A percentile compares a stretch with the other conserved stretches of the same genome.
Conservation (phyloP, 2,888 invertebrate species). For the Brachypalpus laphriformis region DNA sequence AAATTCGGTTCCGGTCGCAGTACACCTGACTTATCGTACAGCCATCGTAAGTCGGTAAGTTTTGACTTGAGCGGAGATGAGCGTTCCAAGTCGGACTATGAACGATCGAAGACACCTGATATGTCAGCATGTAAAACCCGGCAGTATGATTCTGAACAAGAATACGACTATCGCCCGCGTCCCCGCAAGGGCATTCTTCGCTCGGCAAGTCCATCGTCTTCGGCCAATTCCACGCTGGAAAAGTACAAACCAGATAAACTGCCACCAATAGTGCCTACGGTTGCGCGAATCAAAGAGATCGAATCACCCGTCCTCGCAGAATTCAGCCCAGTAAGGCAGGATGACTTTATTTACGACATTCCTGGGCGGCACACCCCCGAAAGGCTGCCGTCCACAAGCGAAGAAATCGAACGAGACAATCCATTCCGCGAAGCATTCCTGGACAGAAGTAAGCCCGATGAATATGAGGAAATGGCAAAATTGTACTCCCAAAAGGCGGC, state of each 20-base stretch:
- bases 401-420: constrained; percentile 82
- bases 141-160: constrained; percentile 82
- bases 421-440: constrained; percentile 81
- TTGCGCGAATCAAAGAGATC: constrained; percentile 81
- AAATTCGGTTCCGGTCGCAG: constrained; percentile 80
- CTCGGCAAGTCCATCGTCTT: constrained; percentile 81
- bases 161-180: constrained; percentile 76
- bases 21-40: constrained; percentile 78
- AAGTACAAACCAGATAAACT: constrained; percentile 77
- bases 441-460: constrained; percentile 76
- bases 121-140: constrained; percentile 74
- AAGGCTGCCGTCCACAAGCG: constrained; percentile 71
- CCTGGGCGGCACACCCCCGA: constrained; percentile 75
- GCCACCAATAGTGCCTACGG: constrained; percentile 79
- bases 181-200: constrained; percentile 82
- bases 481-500: constrained; percentile 78
- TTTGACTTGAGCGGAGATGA: constrained; percentile 83
- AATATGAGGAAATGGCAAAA: constrained; percentile 81
- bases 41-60: constrained; percentile 82
- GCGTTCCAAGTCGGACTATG: constrained; percentile 80
- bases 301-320: constrained; percentile 80
- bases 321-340: constrained; percentile 74
- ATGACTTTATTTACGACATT: constrained; percentile 74
- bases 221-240: constrained; percentile 79
- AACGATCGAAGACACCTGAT: constrained; percentile 78